These are phyloP conservation scores for Chlorospingus flavigularis DNA, from an alignment of 2,797 vertebrate genomes.

Conservation along the genomic window DNA sequence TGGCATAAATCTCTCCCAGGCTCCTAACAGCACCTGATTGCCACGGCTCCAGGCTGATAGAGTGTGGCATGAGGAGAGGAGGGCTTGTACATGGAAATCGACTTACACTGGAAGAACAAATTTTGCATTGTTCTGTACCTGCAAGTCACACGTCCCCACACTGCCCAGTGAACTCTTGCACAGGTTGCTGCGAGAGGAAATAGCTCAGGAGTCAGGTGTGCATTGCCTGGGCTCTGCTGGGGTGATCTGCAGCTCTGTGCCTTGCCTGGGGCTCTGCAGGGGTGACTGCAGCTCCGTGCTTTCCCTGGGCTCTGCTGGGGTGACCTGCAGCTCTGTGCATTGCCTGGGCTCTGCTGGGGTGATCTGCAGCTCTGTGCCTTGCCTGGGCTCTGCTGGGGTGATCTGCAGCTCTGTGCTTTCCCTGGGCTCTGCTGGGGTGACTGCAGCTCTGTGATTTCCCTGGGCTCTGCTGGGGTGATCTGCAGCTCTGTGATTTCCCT, in stretches of 20 bases:
- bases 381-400: background rate
- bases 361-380: background rate
- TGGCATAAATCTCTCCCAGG: conserved; percentile 39
- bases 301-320: background rate
- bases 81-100: conserved; percentile 44
- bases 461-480: background rate
- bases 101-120: conserved; percentile 26
- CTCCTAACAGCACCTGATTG: conserved; percentile 35
- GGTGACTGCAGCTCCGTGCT: background rate
- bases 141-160: background rate
- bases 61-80: background rate
- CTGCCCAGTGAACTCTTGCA: background rate
- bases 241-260: background rate
- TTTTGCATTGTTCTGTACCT: conserved; percentile 44
- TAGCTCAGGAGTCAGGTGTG: background rate
- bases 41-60: conserved; percentile 14
- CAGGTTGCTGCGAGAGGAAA: background rate
- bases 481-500: background rate
- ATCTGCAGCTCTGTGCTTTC: background rate
- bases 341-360: background rate
- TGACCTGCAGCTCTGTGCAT: background rate
- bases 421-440: background rate
- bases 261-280: background rate
- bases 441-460: background rate
- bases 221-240: background rate